Evolutionary conservation across 2,888 invertebrate genomes (phyloP), one percentile per base, ranked within the genome.

Genomic region (Elysia crispata): DNA sequence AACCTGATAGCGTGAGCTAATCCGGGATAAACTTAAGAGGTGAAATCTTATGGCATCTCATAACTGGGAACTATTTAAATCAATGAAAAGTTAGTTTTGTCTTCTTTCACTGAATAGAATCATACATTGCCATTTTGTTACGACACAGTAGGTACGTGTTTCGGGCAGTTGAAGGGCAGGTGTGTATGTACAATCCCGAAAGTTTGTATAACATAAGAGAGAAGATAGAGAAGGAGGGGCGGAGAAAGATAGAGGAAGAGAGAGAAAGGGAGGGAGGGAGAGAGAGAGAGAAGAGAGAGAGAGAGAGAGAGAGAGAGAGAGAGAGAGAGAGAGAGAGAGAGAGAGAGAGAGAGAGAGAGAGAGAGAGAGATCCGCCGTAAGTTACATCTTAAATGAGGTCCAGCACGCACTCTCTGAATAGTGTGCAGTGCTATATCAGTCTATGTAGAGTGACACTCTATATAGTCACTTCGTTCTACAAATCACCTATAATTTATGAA

Each of bases 41-140:
- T n/a, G n/a, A 60, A 60, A 60, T 60, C 3, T 23, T 3, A 3
- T 8, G 6, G 15, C 60, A 60, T 60, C 15, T 15, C 60, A 8
- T 60, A 60, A 60, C n/a, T n/a, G n/a, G n/a, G n/a, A 60, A 8
- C 23, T 23, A 8, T 23, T 60, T 60, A 60, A 8, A 8, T 13
- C 3, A 60, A 60, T 23, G 25, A 60, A 25, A 3, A 6, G 23
- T 8, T 60, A 25, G 6, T 8, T 15, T 60, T 60, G 3, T 25
- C 20, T 30, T 49, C 0, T 33, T 60, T 5, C 15, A n/a, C 3
- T 57, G 84, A n/a, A n/a, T 79, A 79, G 86, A 90, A 64, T 90
- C 87, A 50, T 89, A 83, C 82, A 88, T 90, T 91, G 85, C 8
- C 86, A 86, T 54, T 18, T 67, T 25, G n/a, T n/a, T n/a, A n/a